Evolutionary conservation across 1,140 invertebrate species (phyloP), one percentile per base, ranked within the genome.

Genomic region (Nixonia krombeini): DNA sequence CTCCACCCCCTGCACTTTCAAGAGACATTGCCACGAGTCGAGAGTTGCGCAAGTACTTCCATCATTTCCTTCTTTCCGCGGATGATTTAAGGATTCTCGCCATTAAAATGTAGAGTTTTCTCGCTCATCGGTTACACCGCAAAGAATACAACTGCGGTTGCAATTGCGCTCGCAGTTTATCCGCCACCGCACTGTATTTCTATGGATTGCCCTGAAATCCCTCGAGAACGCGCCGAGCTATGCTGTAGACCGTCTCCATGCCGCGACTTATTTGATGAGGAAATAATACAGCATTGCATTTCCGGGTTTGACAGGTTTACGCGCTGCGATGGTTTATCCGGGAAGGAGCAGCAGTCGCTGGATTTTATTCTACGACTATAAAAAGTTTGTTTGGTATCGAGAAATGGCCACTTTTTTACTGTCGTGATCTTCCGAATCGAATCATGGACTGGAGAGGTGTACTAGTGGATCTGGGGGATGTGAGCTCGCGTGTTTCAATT

Each of bases 61-160:
- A 28, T 42, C 42, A 23, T 53, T 62, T 50, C 38, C 45, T 50
- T 49, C 4, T 13, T n/a, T 18, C 33, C 7, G 2, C n/a, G 12
- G 12, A 35, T 28, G 17, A 45, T 41, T 55, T 62, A 40, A 61
- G 42, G 42, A 41, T 46, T 51, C 28, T 6, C 41, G 28, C 50
- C 50, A 53, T 52, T 62, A 62, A 35, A 56, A 45, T 63, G 42
- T 45, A 50, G 46, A 42, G 45, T 44, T 35, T 55, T 31, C 2
- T n/a, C 5, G 0, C 18, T 10, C 18, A 21, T 38, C 13, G 33
- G 26, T 31, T 40, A 23, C n/a, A 23, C n/a, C n/a, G n/a, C n/a
- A 10, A 4, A 18, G 29, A 13, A 52, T 57, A 65, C 46, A 33
- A 42, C 18, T 31, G 28, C 52, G 50, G 52, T 44, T 25, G 26